phyloP scores from a whole-genome alignment of 2,797 vertebrate species.

The Bucorvus abyssinicus region DNA sequence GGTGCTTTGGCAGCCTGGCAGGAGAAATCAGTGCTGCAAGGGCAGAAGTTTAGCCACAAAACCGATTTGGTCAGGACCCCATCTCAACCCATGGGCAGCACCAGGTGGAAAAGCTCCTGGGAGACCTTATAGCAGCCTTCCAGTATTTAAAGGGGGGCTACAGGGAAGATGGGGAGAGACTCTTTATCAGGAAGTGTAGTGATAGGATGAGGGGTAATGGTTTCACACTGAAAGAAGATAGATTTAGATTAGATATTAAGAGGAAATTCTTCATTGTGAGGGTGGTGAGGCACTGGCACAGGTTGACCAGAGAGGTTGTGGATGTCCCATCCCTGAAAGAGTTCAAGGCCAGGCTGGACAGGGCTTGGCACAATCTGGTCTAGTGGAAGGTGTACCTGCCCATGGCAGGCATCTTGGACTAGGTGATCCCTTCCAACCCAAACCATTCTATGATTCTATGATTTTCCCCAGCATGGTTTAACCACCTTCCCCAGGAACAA shows the following conservation, averaged over 20 bases:
- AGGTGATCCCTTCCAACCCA: neutral
- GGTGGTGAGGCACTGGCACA: neutral
- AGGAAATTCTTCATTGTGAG: neutral
- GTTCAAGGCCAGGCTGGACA: neutral
- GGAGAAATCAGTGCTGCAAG: neutral
- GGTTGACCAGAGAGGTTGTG: neutral
- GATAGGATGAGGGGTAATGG: neutral
- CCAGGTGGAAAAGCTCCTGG: neutral
- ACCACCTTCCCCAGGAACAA: neutral
- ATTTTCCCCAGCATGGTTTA: neutral
- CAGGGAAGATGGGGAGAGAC: neutral
- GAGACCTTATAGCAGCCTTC: neutral
- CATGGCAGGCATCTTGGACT: neutral
- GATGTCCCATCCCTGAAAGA: neutral
- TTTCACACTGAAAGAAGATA: neutral
- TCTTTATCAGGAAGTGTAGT: neutral
- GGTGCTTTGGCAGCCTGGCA: neutral
- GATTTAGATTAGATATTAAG: neutral
- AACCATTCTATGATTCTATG: neutral
- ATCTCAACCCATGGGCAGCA: neutral
- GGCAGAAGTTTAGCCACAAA: accelerated
- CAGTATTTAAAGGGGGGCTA: neutral
- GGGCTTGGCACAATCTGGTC: neutral
- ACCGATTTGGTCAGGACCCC: neutral
- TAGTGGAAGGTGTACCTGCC: neutral